These are phyloP conservation scores for Percopsis transmontana DNA, from an alignment of 2,113 vertebrate genomes.

Conservation along the genomic window DNA sequence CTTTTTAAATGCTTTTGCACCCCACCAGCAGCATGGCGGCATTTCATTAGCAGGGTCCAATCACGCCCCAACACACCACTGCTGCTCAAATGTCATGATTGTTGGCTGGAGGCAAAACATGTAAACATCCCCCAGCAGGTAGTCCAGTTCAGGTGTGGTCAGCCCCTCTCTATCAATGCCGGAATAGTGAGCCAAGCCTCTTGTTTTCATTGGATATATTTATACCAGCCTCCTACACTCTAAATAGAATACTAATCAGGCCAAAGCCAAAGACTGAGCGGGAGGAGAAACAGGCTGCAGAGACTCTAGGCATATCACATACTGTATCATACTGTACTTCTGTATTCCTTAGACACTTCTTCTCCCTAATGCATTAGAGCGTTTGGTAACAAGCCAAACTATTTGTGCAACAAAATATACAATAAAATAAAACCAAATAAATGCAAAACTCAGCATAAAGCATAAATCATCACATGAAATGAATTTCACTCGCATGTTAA, in stretches of 20 bases:
- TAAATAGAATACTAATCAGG: constrained; percentile 80
- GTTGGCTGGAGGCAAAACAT: constrained; percentile 33
- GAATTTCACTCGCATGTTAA: constrained; percentile 61
- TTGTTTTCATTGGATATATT: constrained; percentile 77
- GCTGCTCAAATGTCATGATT: constrained; percentile 48
- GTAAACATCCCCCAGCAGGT: constrained; percentile 50
- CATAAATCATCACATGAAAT: constrained; percentile 61
- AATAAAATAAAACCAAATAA: constrained; percentile 39
- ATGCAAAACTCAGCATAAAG: constrained; percentile 19
- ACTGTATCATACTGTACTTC: constrained; percentile 13
- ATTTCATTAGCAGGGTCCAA: constrained; percentile 62
- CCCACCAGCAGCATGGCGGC: constrained; percentile 52
- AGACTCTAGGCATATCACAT: constrained; percentile 19
- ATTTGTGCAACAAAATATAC: constrained; percentile 34
- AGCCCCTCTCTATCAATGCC: constrained; percentile 36
- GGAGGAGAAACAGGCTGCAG: constrained; percentile 18
- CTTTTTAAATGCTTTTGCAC: constrained; percentile 23
- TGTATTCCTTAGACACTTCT: constrained; percentile 33
- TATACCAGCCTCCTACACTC: constrained; percentile 71
- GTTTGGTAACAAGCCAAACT: constrained; percentile 38
- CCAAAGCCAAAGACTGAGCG: constrained; percentile 51
- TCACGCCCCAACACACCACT: constrained; percentile 46
- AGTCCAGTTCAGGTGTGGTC: constrained; percentile 39
- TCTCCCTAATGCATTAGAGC: constrained; percentile 53
- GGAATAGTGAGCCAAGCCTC: constrained; percentile 50